These are phyloP conservation scores for Hydriomena furcata DNA, from an alignment of 2,888 invertebrate species.

Conservation along the genomic window DNA sequence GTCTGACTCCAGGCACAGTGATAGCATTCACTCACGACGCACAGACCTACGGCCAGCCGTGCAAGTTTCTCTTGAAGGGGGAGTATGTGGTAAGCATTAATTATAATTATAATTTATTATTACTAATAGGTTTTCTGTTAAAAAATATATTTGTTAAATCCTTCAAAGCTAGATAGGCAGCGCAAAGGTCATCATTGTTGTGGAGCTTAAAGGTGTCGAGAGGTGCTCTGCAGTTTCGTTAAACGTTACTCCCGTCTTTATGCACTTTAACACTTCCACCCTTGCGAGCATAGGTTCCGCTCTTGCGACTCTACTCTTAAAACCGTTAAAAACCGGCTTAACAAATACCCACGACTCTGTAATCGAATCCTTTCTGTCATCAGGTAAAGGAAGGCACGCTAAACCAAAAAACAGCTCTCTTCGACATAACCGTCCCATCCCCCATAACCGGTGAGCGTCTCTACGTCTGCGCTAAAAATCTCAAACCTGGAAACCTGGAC, in stretches of 20 bases:
- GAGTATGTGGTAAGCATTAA: slow-evolving; percentile 71
- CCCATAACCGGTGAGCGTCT: slow-evolving; percentile 61
- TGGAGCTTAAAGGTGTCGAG: no score
- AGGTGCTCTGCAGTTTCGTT: no score
- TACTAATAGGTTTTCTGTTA: background rate
- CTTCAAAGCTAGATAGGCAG: no score
- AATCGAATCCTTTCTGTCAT: no score
- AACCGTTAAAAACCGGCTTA: no score
- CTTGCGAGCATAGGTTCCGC: no score
- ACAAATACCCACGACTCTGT: no score
- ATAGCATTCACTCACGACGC: slow-evolving; percentile 88
- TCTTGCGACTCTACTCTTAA: no score
- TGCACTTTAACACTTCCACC: no score
- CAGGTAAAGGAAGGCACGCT: slow-evolving; percentile 75
- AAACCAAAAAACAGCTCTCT: slow-evolving; percentile 74
- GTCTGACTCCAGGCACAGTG: slow-evolving; percentile 85
- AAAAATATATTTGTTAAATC: no score
- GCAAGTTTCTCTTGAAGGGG: slow-evolving; percentile 83
- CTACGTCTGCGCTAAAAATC: slow-evolving; percentile 82
- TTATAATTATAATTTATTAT: background rate
- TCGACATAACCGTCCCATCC: slow-evolving; percentile 76
- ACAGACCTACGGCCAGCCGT: slow-evolving; percentile 81
- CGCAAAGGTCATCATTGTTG: no score
- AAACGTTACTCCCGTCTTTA: no score
- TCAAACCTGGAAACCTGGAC: slow-evolving; percentile 48